phyloP scores from a whole-genome alignment of 1,140 invertebrate species.

The Drosophila oshimai region DNA sequence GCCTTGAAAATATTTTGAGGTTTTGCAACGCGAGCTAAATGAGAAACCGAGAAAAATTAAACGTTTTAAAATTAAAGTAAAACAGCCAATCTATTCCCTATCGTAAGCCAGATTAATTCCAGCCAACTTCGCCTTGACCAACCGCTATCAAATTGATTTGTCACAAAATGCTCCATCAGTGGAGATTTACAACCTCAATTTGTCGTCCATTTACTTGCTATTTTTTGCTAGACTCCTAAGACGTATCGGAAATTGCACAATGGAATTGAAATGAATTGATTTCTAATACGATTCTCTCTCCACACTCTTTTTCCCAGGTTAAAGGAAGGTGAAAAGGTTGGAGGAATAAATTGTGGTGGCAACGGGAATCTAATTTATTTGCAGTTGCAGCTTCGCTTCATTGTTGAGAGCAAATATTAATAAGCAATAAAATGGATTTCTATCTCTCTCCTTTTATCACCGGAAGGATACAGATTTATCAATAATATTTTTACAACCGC shows the following conservation, averaged over 20 bases:
- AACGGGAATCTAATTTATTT: slow-evolving; percentile 61
- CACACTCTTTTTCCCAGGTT: neutral
- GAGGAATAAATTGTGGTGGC: neutral
- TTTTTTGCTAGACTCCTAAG: slow-evolving; percentile 31
- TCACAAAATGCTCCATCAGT: slow-evolving; percentile 42
- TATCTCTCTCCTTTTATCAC: neutral
- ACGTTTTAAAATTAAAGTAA: slow-evolving; percentile 10
- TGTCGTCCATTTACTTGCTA: slow-evolving; percentile 47
- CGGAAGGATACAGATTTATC: slow-evolving; percentile 18
- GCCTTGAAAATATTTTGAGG: slow-evolving; percentile 2
- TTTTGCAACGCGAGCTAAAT: neutral
- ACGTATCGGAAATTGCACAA: slow-evolving; percentile 71
- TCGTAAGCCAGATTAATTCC: slow-evolving; percentile 30
- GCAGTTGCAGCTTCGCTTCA: slow-evolving; percentile 15
- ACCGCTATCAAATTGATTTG: slow-evolving; percentile 46
- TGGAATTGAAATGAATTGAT: slow-evolving; percentile 76
- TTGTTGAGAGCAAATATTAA: slow-evolving; percentile 44
- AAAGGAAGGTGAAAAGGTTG: slow-evolving; percentile 11
- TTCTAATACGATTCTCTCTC: slow-evolving; percentile 57
- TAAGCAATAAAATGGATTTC: slow-evolving; percentile 46
- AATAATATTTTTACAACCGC: slow-evolving; percentile 63
- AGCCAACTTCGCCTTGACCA: slow-evolving; percentile 14
- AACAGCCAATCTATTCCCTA: neutral
- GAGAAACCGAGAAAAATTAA: neutral
- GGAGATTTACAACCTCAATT: slow-evolving; percentile 67